A percentile compares a stretch with the other conserved stretches of the same genome.
Evolutionary conservation across 23 tunicate genomes (phyloP).

Genomic region (Ciona savignyi): DNA sequence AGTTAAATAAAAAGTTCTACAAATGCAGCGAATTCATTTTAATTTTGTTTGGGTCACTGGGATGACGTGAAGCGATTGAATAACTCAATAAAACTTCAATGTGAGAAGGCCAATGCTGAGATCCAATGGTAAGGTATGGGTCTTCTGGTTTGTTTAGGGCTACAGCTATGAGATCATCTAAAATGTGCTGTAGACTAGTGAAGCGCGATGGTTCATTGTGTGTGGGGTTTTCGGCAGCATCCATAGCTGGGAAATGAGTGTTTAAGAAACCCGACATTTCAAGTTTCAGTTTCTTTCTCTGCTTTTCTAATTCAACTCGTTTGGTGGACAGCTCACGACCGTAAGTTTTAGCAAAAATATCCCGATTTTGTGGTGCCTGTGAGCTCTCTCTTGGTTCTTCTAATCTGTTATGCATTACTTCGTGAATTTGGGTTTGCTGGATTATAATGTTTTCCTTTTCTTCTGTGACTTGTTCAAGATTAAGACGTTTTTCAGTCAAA

Average conservation of each 20-base stretch:
- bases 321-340: background rate
- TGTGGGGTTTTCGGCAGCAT: background rate
- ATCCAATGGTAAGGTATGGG: conserved; percentile 21
- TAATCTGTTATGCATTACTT: conserved; percentile 10
- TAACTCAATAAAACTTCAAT: conserved; percentile 19
- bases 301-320: background rate
- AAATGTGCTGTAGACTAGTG: conserved; percentile 2
- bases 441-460: conserved; percentile 16
- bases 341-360: background rate
- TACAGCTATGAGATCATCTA: conserved; percentile 8
- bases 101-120: conserved; percentile 16
- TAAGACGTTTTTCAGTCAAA: too few species aligned
- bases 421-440: conserved; percentile 14
- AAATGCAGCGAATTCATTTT: conserved; percentile 13
- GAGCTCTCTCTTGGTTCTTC: background rate
- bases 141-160: conserved; percentile 9
- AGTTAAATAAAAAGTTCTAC: too few species aligned
- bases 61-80: conserved; percentile 7
- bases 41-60: background rate
- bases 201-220: background rate
- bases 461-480: conserved; percentile 2
- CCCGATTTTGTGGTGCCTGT: background rate
- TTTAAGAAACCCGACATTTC: background rate
- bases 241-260: conserved; percentile 1
- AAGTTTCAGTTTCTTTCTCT: too few species aligned